A percentile compares a stretch with the other conserved stretches of the same genome.
phyloP scores from a whole-genome alignment of 2,113 vertebrate species.

The Scophthalmus maximus region DNA sequence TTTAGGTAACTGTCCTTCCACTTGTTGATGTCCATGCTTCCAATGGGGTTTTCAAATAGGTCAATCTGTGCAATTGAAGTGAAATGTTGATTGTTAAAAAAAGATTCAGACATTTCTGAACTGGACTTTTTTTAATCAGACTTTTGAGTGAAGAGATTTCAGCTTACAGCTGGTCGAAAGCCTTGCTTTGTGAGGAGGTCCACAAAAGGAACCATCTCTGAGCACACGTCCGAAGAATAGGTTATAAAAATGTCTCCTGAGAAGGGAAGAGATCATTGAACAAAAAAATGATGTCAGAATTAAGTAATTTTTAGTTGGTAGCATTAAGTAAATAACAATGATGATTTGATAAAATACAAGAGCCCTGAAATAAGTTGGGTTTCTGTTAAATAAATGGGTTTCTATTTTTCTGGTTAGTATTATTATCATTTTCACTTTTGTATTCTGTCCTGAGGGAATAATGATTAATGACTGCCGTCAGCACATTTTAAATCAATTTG shows the following conservation, averaged over 20 bases:
- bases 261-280: background rate
- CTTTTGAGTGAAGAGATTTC: too few relatives aligned
- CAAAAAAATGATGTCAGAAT: too few relatives aligned
- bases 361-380: too few relatives aligned
- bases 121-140: background rate
- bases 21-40: slow-evolving; percentile 89
- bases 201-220: slow-evolving; percentile 69
- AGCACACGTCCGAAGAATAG: slow-evolving; percentile 66
- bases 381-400: too few relatives aligned
- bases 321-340: too few relatives aligned
- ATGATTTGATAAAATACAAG: too few relatives aligned
- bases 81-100: background rate
- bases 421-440: background rate
- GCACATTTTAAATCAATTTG: too few relatives aligned
- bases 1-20: slow-evolving; percentile 91
- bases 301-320: too few relatives aligned
- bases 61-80: slow-evolving; percentile 84
- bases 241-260: slow-evolving; percentile 77
- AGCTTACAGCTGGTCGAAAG: slow-evolving; percentile 68
- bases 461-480: too few relatives aligned
- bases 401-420: too few relatives aligned
- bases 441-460: background rate
- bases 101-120: background rate
- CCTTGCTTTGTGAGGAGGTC: slow-evolving; percentile 74
- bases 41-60: slow-evolving; percentile 86